Percentiles rank a stretch among this genome's conserved stretches.
phyloP scores from a whole-genome alignment of 2,888 invertebrate species.

The Agrotis exclamationis region DNA sequence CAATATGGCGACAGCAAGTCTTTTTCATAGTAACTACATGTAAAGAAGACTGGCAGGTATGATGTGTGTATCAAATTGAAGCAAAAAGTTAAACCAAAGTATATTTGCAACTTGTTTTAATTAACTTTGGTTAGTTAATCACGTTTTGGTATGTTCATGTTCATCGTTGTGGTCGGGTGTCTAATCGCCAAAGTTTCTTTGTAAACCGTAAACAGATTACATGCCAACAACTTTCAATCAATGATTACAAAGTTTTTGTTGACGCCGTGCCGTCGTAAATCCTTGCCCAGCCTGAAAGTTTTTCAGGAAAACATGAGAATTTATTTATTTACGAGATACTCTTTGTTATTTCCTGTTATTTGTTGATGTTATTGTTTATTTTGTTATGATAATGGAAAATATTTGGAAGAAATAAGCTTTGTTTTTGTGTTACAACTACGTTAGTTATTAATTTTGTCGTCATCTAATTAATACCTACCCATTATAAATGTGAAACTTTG shows the following conservation, averaged over 20 bases:
- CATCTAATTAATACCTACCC: no score
- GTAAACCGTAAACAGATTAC: constrained; percentile 33
- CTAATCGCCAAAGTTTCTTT: constrained; percentile 15
- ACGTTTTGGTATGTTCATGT: neutral
- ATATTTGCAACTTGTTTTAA: neutral
- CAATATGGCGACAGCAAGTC: no score
- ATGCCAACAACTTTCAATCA: constrained; percentile 34
- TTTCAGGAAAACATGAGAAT: constrained; percentile 26
- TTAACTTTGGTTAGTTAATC: constrained; percentile 3
- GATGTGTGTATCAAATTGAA: constrained; percentile 3
- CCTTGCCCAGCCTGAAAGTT: constrained; percentile 22
- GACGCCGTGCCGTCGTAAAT: constrained; percentile 27
- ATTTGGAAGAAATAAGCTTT: neutral
- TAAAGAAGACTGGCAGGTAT: no score
- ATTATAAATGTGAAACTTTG: no score
- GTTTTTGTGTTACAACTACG: neutral
- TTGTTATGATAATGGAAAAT: neutral
- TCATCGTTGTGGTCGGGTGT: constrained; percentile 4
- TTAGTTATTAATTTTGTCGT: neutral
- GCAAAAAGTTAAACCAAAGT: neutral
- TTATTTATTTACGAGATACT: constrained; percentile 24
- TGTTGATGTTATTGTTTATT: neutral
- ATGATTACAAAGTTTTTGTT: constrained; percentile 47
- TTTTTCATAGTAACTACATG: no score
- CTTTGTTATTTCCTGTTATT: constrained; percentile 2